Evolutionary conservation across 2,888 invertebrate genomes (phyloP).

Genomic region (Charanyca ferruginea): DNA sequence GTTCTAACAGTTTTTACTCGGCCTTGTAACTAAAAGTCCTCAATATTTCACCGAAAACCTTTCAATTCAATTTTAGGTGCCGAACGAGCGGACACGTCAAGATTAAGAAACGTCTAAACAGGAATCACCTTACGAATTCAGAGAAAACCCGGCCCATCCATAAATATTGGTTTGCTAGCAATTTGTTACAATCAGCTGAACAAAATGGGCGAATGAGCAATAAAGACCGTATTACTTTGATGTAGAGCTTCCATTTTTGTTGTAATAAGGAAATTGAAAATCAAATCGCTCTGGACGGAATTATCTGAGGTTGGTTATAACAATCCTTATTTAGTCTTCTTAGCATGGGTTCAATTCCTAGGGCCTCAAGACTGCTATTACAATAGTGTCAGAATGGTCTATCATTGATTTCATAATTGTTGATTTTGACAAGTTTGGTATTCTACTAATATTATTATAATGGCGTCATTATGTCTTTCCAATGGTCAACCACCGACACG

Average conservation of each 20-base stretch:
- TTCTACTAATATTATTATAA: too few relatives aligned
- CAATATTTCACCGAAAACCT: too few relatives aligned
- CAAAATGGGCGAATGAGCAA: conserved; percentile 55
- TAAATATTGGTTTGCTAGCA: conserved; percentile 64
- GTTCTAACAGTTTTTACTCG: not conserved
- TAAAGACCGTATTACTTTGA: conserved; percentile 59
- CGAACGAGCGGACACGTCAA: not conserved
- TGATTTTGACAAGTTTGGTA: too few relatives aligned
- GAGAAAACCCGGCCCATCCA: conserved; percentile 31
- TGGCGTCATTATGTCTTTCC: too few relatives aligned
- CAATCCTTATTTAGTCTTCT: too few relatives aligned
- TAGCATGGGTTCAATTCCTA: too few relatives aligned
- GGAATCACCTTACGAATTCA: conserved; percentile 21
- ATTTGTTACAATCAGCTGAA: conserved; percentile 57
- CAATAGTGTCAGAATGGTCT: too few relatives aligned
- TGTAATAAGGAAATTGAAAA: conserved; percentile 16
- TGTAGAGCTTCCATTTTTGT: conserved; percentile 24
- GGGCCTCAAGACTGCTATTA: too few relatives aligned
- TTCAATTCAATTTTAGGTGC: too few relatives aligned
- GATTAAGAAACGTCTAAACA: not conserved
- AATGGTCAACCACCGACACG: too few relatives aligned
- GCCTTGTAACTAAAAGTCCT: too few relatives aligned
- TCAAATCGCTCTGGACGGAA: conserved; percentile 9
- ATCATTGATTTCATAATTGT: too few relatives aligned
- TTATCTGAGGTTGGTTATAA: conserved; percentile 1